A percentile compares a stretch with the other conserved stretches of the same genome.
Conservation (phyloP, 2,797 vertebrate species). For the Uromys caudimaculatus region DNA sequence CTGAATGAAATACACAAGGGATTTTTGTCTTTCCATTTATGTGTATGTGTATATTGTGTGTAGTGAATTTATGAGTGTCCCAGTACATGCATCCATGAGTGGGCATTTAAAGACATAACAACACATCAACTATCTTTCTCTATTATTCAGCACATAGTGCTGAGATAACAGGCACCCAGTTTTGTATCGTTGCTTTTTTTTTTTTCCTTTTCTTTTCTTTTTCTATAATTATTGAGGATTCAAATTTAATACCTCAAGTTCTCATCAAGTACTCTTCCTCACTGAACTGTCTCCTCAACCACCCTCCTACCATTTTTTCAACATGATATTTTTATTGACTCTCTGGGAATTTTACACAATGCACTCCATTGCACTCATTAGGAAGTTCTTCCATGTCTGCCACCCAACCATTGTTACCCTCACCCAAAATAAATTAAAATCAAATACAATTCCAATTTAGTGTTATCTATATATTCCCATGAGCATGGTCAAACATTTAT, state of each 20-base stretch:
- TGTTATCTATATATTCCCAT: background rate
- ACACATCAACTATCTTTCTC: background rate
- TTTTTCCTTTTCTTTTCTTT: no score
- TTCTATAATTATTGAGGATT: background rate
- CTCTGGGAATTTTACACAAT: no score
- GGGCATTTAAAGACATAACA: background rate
- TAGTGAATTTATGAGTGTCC: background rate
- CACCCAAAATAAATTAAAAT: background rate
- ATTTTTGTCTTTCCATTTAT: background rate
- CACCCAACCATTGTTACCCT: no score
- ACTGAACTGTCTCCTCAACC: background rate
- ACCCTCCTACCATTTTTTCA: slow-evolving; percentile 90
- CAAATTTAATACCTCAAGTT: background rate
- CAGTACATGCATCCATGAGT: background rate
- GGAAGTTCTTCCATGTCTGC: no score
- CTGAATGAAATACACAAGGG: background rate
- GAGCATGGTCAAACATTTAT: background rate
- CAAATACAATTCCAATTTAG: background rate
- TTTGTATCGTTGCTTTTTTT: background rate
- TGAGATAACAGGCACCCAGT: background rate
- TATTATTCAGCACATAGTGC: background rate
- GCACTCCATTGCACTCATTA: no score
- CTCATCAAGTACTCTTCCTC: no score
- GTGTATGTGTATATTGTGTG: background rate
- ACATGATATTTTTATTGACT: no score